These are phyloP conservation scores for Tetramorium simillimum DNA, from an alignment of 1,140 invertebrate genomes.

Conservation along the genomic window DNA sequence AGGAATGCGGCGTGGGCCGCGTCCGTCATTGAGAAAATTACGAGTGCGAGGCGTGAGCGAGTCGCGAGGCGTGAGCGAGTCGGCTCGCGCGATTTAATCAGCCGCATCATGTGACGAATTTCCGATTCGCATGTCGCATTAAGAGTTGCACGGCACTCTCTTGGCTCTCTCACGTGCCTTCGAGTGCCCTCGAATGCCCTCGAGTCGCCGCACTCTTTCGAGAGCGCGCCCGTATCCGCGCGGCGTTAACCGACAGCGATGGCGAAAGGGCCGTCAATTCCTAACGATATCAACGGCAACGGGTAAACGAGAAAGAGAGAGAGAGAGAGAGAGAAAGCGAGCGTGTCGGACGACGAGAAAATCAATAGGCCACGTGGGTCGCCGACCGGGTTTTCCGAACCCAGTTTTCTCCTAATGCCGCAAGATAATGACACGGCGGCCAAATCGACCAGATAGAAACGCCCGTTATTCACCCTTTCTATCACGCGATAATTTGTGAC, in stretches of 20 bases:
- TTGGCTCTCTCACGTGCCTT: background rate
- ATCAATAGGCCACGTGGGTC: conserved; percentile 82
- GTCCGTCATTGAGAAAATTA: conserved; percentile 2
- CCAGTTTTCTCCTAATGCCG: conserved; percentile 63
- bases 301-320: too few relatives aligned
- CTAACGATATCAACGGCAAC: background rate
- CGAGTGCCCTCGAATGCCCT: background rate
- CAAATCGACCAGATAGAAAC: conserved; percentile 27
- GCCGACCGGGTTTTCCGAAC: conserved; percentile 74
- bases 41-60: background rate
- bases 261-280: conserved; percentile 56
- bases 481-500: background rate
- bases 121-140: background rate
- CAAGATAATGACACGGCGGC: background rate
- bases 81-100: conserved; percentile 23
- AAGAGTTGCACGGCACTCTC: background rate
- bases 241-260: conserved; percentile 18
- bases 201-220: background rate
- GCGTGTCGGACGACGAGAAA: conserved; percentile 69
- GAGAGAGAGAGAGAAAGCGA: conserved; percentile 5
- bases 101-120: background rate
- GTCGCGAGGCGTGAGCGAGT: too few relatives aligned
- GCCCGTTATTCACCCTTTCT: background rate
- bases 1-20: background rate
- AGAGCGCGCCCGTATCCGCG: conserved; percentile 27